A percentile compares a stretch with the other conserved stretches of the same genome.
phyloP scores from a whole-genome alignment of 2,888 invertebrate species.

The Drosophila leonis region DNA sequence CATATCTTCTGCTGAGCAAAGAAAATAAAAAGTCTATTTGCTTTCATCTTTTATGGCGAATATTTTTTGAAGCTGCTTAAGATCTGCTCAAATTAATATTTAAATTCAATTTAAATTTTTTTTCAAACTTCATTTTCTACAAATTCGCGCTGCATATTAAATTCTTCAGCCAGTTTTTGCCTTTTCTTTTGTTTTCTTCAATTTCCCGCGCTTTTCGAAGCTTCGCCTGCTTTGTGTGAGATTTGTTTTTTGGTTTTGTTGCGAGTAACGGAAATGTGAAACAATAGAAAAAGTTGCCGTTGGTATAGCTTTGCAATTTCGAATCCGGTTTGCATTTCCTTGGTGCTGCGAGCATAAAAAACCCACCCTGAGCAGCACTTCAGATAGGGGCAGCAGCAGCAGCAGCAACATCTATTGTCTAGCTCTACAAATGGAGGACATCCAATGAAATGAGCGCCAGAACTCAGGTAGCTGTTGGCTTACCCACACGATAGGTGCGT shows the following conservation, averaged over 20 bases:
- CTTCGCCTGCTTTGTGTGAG: background rate
- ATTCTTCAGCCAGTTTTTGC: background rate
- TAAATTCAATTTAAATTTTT: background rate
- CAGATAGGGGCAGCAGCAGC: slow-evolving; percentile 17
- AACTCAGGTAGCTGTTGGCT: slow-evolving; percentile 57
- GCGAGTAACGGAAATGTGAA: slow-evolving; percentile 12
- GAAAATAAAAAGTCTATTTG: too few relatives aligned
- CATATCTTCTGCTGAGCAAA: too few relatives aligned
- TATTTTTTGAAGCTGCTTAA: background rate
- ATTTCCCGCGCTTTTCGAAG: slow-evolving; percentile 20
- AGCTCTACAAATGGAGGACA: slow-evolving; percentile 43
- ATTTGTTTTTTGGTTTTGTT: slow-evolving; percentile 1
- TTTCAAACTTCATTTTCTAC: background rate
- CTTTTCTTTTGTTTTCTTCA: slow-evolving; percentile 5
- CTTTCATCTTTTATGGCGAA: too few relatives aligned
- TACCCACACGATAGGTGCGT: slow-evolving; percentile 55
- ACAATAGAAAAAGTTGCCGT: slow-evolving; percentile 21
- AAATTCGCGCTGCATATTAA: background rate
- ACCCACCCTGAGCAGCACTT: slow-evolving; percentile 37
- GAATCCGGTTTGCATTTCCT: slow-evolving; percentile 64
- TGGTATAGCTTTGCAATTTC: slow-evolving; percentile 12
- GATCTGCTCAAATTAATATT: background rate
- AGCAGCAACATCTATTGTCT: slow-evolving; percentile 12
- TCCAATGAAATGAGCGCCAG: slow-evolving; percentile 57
- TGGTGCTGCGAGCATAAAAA: slow-evolving; percentile 46